Evolutionary conservation across 2,888 invertebrate species (phyloP).

Genomic region (Boloria euphrosyne): DNA sequence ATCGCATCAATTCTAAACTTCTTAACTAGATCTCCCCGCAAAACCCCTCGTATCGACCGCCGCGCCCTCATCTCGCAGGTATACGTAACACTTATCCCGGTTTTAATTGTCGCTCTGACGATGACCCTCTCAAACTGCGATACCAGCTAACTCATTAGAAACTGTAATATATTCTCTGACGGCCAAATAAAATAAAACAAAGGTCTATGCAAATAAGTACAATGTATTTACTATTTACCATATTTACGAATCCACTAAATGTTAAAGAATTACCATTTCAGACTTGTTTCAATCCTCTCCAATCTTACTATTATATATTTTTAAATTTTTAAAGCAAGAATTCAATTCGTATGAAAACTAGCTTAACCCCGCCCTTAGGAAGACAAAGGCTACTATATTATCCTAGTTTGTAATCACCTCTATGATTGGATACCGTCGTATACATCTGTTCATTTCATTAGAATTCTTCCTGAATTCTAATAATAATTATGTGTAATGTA

Average conservation of each 20-base stretch:
- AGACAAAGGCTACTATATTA: background rate
- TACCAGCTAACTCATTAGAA: slow-evolving; percentile 23
- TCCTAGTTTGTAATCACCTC: background rate
- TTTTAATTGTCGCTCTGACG: slow-evolving; percentile 75
- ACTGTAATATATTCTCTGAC: slow-evolving; percentile 14
- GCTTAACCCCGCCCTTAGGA: background rate
- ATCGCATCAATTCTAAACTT: slow-evolving; percentile 51
- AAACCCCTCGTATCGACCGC: slow-evolving; percentile 73
- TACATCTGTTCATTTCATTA: background rate
- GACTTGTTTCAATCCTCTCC: background rate
- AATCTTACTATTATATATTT: too few species aligned
- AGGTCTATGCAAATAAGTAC: background rate
- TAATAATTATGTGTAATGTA: slow-evolving; percentile 16
- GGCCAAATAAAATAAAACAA: slow-evolving; percentile 4
- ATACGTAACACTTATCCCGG: slow-evolving; percentile 80
- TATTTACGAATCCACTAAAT: background rate
- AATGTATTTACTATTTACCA: background rate
- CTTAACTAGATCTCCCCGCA: slow-evolving; percentile 67
- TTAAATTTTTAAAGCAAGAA: background rate
- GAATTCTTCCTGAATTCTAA: too few species aligned
- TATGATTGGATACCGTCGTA: background rate
- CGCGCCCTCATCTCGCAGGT: slow-evolving; percentile 79
- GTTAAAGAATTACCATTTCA: slow-evolving; percentile 7
- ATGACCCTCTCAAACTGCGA: slow-evolving; percentile 26
- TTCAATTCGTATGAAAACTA: too few species aligned